Conservation (phyloP, 2,113 vertebrate genomes). For the Cyprinus carpio region DNA sequence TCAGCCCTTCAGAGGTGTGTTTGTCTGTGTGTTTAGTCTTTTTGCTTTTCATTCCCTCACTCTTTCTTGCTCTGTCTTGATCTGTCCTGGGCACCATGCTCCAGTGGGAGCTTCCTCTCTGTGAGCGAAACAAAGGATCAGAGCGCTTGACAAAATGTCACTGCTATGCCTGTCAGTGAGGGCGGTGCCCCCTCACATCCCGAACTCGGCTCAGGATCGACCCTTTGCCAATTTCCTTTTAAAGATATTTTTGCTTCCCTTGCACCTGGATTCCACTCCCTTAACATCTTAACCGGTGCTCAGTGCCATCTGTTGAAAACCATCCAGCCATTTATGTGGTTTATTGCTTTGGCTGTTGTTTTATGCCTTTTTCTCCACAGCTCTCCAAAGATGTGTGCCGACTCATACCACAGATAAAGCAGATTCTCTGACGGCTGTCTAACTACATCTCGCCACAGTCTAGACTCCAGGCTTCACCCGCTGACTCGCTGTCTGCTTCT, state of each 20-base stretch:
- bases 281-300: neutral
- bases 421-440: conserved; percentile 36
- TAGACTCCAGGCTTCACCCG: conserved; percentile 35
- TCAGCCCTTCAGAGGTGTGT: neutral
- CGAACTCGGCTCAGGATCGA: neutral
- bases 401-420: neutral
- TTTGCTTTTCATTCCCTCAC: conserved; percentile 4
- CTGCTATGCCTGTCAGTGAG: conserved; percentile 14
- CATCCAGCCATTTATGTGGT: neutral
- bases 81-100: conserved; percentile 14
- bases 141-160: conserved; percentile 25
- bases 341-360: neutral
- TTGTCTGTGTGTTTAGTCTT: neutral
- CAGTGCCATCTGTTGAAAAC: neutral
- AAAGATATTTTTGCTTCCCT: neutral
- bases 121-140: conserved; percentile 34
- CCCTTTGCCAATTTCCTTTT: conserved; percentile 8
- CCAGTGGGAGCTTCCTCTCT: conserved; percentile 34
- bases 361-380: neutral
- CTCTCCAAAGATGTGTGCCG: too few species aligned
- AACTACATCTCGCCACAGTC: conserved; percentile 47
- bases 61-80: too few species aligned
- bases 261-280: neutral
- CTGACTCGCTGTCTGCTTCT: conserved; percentile 39
- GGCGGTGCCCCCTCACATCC: neutral